phyloP scores from a whole-genome alignment of 2,113 vertebrate species.

The Oryzias curvinotus region DNA sequence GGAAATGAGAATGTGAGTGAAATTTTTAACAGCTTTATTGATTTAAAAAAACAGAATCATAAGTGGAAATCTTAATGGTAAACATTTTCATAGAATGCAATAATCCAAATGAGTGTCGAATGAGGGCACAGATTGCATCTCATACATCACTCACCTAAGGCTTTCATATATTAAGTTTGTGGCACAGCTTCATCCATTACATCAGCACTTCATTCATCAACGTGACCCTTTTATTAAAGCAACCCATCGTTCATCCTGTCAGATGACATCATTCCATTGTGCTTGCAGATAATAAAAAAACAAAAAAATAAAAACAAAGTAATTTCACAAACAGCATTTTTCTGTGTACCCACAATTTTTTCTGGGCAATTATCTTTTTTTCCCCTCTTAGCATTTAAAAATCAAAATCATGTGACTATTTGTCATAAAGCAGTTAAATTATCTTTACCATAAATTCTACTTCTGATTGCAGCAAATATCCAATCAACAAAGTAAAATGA shows the following conservation, averaged over 20 bases:
- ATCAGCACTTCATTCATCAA: slow-evolving; percentile 48
- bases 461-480: background rate
- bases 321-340: slow-evolving; percentile 28
- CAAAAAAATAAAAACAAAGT: slow-evolving; percentile 10
- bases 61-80: slow-evolving; percentile 25
- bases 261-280: slow-evolving; percentile 34
- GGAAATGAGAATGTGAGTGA: no score
- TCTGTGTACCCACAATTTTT: slow-evolving; percentile 1
- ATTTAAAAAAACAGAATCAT: slow-evolving; percentile 1
- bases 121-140: slow-evolving; percentile 36
- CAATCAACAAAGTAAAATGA: background rate
- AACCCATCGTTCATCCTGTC: slow-evolving; percentile 41
- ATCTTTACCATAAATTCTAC: no score
- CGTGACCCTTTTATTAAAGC: slow-evolving; percentile 49
- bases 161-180: slow-evolving; percentile 38
- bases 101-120: slow-evolving; percentile 4
- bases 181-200: slow-evolving; percentile 52
- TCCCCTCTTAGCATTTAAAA: no score
- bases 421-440: no score
- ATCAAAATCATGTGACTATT: no score
- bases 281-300: slow-evolving; percentile 24
- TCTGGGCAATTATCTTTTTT: no score
- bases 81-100: slow-evolving; percentile 14
- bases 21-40: no score
- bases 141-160: slow-evolving; percentile 35